Percentiles rank a stretch among this genome's conserved stretches.
Conservation (phyloP, 2,113 vertebrate species). For the Caretta caretta region DNA sequence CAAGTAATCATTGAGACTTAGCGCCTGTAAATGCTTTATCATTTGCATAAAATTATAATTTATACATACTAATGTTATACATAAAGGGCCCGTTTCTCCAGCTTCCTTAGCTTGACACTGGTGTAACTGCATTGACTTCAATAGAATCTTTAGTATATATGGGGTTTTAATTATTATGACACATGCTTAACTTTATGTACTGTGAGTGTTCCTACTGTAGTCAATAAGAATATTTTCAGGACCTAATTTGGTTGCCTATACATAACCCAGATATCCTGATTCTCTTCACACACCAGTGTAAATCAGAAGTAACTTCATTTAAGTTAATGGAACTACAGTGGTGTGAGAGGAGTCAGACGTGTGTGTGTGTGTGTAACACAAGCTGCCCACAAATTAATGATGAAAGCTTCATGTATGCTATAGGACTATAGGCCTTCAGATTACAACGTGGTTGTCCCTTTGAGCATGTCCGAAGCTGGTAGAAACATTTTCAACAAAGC, state of each 20-base stretch:
- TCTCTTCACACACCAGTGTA: neutral
- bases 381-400: neutral
- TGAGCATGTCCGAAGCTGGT: neutral
- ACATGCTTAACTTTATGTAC: neutral
- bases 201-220: neutral
- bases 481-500: neutral
- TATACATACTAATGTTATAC: no score
- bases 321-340: neutral
- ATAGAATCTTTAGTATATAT: neutral
- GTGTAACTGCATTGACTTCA: neutral
- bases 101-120: neutral
- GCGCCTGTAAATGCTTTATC: no score
- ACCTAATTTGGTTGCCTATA: neutral
- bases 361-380: neutral
- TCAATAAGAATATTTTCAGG: neutral
- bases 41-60: no score
- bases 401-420: neutral
- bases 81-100: neutral
- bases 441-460: neutral
- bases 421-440: neutral
- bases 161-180: neutral
- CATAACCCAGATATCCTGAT: neutral
- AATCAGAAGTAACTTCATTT: neutral
- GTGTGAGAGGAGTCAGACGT: neutral
- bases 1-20: neutral